Evolutionary conservation across 2,797 vertebrate species (phyloP), one percentile per base, ranked within the genome.

Genomic region (Yasuhikotakia modesta): DNA sequence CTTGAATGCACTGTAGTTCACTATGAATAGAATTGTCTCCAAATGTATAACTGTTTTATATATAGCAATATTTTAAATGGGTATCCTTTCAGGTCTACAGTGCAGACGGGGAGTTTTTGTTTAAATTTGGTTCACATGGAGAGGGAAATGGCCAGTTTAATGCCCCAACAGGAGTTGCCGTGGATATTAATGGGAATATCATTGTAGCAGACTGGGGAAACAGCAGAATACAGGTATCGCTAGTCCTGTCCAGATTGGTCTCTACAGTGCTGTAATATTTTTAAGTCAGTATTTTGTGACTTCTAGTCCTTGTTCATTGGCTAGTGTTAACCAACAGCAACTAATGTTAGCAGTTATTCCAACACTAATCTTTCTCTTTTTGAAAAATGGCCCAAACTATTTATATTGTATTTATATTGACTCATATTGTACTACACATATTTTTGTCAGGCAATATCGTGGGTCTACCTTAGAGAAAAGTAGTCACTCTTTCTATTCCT

Each of bases 181-280:
- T 96, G 48, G 97, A 99, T 27, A 85, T 92, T 78, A 98, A 97
- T 0, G 96, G 97, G 63, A 98, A 99, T 90, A 98, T 99, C 87
- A 99, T 98, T 0, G 96, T 99, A 64, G 97, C 97, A 0, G 97
- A 99, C 90, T 98, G 96, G 97, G 97, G 97, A 12, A 99, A 98
- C 87, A 98, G 97, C 90, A 94, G 96, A 79, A 97, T 98, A 90
- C 96, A 98, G 95, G 96, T 96, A 73, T 61, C 30, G 4, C 17
- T 14, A 2, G n/a, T 43, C 32, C 8, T 43, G 24, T 57, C 12
- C 14, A 21, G 17, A 19, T 35, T 7, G 6, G 32, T 35, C 32
- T 35, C 32, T 35, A 35, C 4, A 35, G 6, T 35, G 32, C 32
- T 35, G 32, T 35, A 35, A 35, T 5, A 35, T 35, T 35, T 35